Evolutionary conservation across 2,797 vertebrate species (phyloP).

Genomic region (Notoglanidium macrostoma): DNA sequence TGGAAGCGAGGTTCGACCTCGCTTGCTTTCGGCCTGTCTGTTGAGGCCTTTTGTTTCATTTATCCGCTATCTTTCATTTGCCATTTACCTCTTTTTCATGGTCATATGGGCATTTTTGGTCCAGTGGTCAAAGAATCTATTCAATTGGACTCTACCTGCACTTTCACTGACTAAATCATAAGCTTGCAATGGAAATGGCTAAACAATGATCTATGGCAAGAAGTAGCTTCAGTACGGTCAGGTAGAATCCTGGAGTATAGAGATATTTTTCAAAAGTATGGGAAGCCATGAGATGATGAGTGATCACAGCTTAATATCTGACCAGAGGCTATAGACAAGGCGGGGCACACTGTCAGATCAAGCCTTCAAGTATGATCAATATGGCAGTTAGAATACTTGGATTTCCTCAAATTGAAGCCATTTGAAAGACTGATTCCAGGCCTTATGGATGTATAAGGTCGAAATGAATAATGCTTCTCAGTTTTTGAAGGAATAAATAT

Average conservation of each 20-base stretch:
- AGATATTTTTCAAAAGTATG: slow-evolving; percentile 27
- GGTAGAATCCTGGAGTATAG: not conserved
- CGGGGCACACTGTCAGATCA: slow-evolving; percentile 35
- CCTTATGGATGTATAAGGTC: slow-evolving; percentile 11
- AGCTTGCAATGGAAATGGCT: slow-evolving; percentile 36
- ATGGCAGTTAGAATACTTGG: slow-evolving; percentile 2
- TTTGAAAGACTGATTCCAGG: slow-evolving; percentile 24
- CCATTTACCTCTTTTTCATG: slow-evolving; percentile 58
- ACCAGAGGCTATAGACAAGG: slow-evolving; percentile 34
- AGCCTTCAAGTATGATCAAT: slow-evolving; percentile 20
- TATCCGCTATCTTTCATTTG: slow-evolving; percentile 56
- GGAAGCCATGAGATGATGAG: slow-evolving; percentile 9
- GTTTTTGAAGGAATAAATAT: slow-evolving; percentile 7
- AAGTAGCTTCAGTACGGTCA: not conserved
- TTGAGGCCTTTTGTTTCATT: slow-evolving; percentile 62
- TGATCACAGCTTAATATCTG: slow-evolving; percentile 35
- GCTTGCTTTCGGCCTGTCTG: slow-evolving; percentile 62
- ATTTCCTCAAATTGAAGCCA: slow-evolving; percentile 14
- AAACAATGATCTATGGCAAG: slow-evolving; percentile 20
- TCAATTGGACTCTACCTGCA: slow-evolving; percentile 35
- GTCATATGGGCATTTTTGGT: slow-evolving; percentile 10
- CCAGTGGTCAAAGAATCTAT: slow-evolving; percentile 32
- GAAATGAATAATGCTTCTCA: slow-evolving; percentile 31
- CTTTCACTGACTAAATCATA: slow-evolving; percentile 6
- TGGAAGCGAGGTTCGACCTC: slow-evolving; percentile 42